Evolutionary conservation across 1,140 invertebrate species (phyloP).

Genomic region (Drosophila nikananu): DNA sequence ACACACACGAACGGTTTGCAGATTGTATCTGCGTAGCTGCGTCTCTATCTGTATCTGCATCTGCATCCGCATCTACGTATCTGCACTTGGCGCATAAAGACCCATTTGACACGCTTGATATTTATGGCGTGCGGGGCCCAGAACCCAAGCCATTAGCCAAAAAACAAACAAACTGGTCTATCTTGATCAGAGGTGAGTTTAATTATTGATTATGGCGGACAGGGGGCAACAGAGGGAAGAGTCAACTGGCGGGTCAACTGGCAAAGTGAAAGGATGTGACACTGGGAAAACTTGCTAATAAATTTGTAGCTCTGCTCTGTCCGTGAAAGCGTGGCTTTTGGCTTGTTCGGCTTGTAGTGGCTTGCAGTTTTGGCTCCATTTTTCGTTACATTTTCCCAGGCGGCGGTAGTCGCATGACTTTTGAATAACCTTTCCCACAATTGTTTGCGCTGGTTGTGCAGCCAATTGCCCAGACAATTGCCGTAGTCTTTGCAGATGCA

Average conservation of each 20-base stretch:
- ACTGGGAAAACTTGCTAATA: constrained; percentile 28
- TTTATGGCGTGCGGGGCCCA: constrained; percentile 49
- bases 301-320: constrained; percentile 44
- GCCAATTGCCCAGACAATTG: constrained; percentile 78
- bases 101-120: constrained; percentile 71
- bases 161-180: constrained; percentile 45
- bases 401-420: constrained; percentile 67
- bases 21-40: constrained; percentile 36
- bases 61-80: constrained; percentile 34
- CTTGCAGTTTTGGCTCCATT: constrained; percentile 9
- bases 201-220: constrained; percentile 77
- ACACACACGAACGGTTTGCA: constrained; percentile 50
- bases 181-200: constrained; percentile 72
- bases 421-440: constrained; percentile 79
- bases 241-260: constrained; percentile 50
- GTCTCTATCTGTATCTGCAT: constrained; percentile 35
- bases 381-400: constrained; percentile 61
- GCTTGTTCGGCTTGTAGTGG: constrained; percentile 16
- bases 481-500: constrained; percentile 29
- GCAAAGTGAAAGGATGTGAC: constrained; percentile 67
- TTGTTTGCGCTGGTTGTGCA: constrained; percentile 65
- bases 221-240: not conserved
- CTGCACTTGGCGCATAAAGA: constrained; percentile 63
- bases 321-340: constrained; percentile 46
- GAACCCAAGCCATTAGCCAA: constrained; percentile 17